phyloP scores from a whole-genome alignment of 2,797 vertebrate genomes.

The Gymnothorax javanicus region DNA sequence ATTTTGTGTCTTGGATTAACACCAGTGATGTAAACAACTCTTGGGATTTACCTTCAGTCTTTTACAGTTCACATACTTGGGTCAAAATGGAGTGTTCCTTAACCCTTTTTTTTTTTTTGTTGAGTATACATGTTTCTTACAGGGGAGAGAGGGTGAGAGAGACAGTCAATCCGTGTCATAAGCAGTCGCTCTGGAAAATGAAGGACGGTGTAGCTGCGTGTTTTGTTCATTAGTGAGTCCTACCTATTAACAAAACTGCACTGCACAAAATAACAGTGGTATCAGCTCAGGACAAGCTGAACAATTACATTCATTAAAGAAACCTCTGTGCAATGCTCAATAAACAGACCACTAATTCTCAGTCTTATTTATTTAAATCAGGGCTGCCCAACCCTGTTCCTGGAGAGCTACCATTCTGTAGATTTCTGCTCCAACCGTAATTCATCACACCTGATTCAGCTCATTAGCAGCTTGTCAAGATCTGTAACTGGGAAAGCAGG shows the following conservation, averaged over 20 bases:
- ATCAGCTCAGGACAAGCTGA: slow-evolving; percentile 22
- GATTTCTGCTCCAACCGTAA: too few species aligned
- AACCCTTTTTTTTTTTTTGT: too few species aligned
- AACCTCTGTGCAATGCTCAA: not conserved
- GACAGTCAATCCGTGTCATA: slow-evolving; percentile 65
- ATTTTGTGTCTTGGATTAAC: too few species aligned
- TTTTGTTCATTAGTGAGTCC: slow-evolving; percentile 33
- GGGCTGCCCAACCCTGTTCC: too few species aligned
- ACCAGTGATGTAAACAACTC: too few species aligned
- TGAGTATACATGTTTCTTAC: slow-evolving; percentile 59
- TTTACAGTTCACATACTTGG: too few species aligned
- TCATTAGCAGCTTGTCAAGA: too few species aligned
- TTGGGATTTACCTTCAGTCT: too few species aligned
- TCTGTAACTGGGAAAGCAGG: too few species aligned
- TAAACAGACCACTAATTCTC: not conserved
- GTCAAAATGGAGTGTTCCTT: too few species aligned
- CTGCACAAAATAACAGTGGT: slow-evolving; percentile 17
- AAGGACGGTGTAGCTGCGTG: slow-evolving; percentile 61
- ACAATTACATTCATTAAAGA: not conserved
- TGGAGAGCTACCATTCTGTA: too few species aligned
- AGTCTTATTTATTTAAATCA: not conserved
- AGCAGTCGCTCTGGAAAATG: slow-evolving; percentile 68
- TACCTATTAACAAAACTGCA: slow-evolving; percentile 14
- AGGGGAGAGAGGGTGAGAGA: slow-evolving; percentile 62
- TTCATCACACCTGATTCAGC: too few species aligned